phyloP scores from a whole-genome alignment of 37 sponge, comb jelly and placozoan species.

The Agelas oroides region DNA sequence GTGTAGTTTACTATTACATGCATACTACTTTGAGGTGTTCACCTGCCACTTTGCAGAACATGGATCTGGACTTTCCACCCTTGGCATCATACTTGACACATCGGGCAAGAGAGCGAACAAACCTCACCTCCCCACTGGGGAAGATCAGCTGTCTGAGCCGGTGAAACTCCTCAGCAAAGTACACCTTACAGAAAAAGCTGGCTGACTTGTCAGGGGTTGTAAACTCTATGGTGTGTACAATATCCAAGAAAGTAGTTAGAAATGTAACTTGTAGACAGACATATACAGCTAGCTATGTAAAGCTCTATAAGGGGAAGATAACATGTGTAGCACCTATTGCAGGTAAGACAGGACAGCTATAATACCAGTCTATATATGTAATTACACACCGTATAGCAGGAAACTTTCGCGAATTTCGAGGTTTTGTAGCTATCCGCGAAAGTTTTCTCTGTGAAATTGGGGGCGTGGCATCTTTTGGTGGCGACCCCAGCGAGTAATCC shows the following conservation, averaged over 20 bases:
- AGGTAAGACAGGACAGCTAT: too few species aligned
- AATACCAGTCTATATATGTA: too few species aligned
- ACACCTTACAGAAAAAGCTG: slow-evolving; percentile 92
- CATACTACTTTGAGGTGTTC: too few species aligned
- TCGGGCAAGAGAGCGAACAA: slow-evolving; percentile 84
- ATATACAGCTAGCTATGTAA: neutral
- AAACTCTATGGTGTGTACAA: slow-evolving; percentile 38
- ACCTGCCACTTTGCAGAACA: slow-evolving; percentile 94
- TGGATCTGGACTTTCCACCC: slow-evolving; percentile 94
- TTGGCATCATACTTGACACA: slow-evolving; percentile 93
- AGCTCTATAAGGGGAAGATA: too few species aligned
- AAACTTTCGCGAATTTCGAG: too few species aligned
- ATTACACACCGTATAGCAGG: too few species aligned
- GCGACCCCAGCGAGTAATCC: too few species aligned
- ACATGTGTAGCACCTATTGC: too few species aligned
- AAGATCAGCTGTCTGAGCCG: slow-evolving; percentile 79
- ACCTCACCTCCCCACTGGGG: slow-evolving; percentile 92
- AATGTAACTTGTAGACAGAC: neutral
- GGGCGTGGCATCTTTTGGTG: too few species aligned
- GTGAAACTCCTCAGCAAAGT: slow-evolving; percentile 94
- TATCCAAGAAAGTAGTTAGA: neutral
- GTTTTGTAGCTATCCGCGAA: too few species aligned
- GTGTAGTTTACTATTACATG: too few species aligned
- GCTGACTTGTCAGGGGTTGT: slow-evolving; percentile 60
- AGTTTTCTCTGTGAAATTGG: too few species aligned